Evolutionary conservation across 1,140 invertebrate species (phyloP).

Genomic region (Conus betulinus): DNA sequence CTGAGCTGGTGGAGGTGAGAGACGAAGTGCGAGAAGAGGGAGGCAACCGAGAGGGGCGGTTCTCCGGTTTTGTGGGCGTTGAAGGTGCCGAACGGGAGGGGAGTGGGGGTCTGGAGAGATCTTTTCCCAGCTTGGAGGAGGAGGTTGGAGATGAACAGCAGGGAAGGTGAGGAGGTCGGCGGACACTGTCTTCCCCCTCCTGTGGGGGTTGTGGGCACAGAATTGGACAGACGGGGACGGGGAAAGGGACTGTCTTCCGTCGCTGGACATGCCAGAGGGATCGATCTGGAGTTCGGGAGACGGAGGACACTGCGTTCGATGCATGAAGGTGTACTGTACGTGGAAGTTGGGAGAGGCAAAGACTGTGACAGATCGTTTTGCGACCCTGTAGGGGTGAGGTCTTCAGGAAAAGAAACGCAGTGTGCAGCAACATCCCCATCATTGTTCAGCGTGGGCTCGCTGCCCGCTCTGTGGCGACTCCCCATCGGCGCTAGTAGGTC

Average conservation of each 20-base stretch:
- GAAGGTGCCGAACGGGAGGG: neutral
- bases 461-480: constrained; percentile 74
- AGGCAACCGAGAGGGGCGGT: neutral
- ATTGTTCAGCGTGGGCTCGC: constrained; percentile 77
- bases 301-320: neutral
- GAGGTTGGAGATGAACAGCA: neutral
- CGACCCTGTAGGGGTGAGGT: neutral
- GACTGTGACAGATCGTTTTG: neutral
- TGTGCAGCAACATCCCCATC: neutral
- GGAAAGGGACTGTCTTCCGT: neutral
- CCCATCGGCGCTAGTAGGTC: constrained; percentile 11
- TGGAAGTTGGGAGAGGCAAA: neutral
- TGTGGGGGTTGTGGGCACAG: neutral
- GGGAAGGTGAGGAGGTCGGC: neutral
- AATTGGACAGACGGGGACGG: neutral
- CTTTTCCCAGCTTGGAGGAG: neutral
- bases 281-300: neutral
- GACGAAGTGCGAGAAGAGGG: constrained; percentile 18
- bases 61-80: neutral
- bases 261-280: neutral
- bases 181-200: neutral
- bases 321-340: neutral
- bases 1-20: constrained; percentile 56
- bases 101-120: neutral
- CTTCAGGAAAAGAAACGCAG: neutral